Conservation (phyloP, 2,113 vertebrate species). For the Mustela nigripes region DNA sequence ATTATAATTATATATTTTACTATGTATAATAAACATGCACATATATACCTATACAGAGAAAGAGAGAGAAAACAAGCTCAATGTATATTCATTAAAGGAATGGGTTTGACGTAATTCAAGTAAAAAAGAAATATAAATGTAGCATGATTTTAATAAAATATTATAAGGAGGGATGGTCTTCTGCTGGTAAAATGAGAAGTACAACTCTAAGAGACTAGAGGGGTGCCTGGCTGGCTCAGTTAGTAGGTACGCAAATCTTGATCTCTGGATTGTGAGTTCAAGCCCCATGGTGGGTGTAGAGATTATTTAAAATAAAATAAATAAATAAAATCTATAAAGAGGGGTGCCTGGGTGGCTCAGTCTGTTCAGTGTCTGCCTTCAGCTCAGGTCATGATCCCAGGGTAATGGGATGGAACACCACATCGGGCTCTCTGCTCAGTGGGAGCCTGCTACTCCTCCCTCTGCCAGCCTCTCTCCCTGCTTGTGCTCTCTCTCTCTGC, state of each 20-base stretch:
- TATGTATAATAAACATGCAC: not conserved
- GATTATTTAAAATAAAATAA: not conserved
- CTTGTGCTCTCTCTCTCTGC: not conserved
- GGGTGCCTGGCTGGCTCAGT: not conserved
- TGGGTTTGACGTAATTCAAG: constrained; percentile 35
- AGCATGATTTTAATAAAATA: not conserved
- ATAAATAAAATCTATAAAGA: not conserved
- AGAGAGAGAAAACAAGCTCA: not conserved
- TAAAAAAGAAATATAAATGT: constrained; percentile 29
- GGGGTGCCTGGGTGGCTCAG: too few species aligned
- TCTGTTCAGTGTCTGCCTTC: too few species aligned
- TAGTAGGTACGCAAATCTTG: not conserved
- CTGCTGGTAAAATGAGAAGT: not conserved
- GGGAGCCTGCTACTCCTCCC: not conserved
- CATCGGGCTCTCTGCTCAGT: too few species aligned
- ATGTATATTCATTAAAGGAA: not conserved
- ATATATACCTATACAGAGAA: fast-evolving
- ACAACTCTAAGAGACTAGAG: not conserved
- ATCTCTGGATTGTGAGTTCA: not conserved
- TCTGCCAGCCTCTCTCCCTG: not conserved
- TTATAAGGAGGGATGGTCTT: not conserved
- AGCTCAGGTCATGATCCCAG: too few species aligned
- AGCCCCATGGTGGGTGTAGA: not conserved
- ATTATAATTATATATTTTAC: too few species aligned
- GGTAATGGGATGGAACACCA: too few species aligned